Evolutionary conservation across 2,113 vertebrate species (phyloP).

Genomic region (Microcebus lehilahytsara): DNA sequence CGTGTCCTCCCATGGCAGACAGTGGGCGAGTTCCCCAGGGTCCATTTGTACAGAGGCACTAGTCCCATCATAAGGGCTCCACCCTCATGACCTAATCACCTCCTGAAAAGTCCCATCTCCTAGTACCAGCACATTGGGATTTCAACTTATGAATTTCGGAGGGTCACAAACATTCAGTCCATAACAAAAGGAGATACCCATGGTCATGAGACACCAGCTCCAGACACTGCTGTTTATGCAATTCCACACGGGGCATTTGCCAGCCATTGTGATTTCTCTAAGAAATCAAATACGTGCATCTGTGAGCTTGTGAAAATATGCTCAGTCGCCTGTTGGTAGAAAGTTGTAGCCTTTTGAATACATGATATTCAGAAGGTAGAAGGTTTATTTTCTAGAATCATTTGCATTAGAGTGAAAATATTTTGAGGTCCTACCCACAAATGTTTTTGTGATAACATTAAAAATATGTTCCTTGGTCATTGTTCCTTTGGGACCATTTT

Average conservation of each 20-base stretch:
- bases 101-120: background rate
- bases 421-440: background rate
- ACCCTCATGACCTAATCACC: background rate
- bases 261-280: background rate
- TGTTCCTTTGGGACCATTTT: background rate
- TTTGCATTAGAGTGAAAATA: background rate
- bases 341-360: background rate
- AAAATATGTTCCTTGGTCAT: background rate
- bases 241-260: background rate
- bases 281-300: background rate
- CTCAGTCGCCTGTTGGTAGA: background rate
- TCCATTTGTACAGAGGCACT: background rate
- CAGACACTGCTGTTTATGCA: background rate
- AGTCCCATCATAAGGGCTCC: background rate
- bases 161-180: background rate
- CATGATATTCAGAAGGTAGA: background rate
- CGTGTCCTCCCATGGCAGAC: background rate
- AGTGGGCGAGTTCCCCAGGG: background rate
- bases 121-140: background rate
- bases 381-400: background rate
- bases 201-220: too few species aligned
- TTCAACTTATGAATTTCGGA: background rate
- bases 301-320: background rate
- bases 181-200: background rate
- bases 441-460: background rate